Base-by-base conservation (phyloP, 2,113 vertebrate species). In the Ellobius talpinus region DNA sequence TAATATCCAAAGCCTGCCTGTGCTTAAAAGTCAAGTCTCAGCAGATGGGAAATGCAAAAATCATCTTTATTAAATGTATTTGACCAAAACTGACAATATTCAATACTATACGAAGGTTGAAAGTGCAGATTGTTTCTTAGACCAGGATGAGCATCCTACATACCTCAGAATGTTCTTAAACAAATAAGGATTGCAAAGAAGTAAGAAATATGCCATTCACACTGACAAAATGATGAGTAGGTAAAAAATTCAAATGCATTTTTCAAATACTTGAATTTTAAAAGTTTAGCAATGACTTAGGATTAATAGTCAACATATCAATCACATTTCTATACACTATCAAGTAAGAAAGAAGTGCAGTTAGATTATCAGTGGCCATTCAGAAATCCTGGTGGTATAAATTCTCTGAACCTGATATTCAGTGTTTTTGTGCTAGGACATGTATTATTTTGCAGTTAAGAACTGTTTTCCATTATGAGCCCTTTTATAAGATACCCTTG, bases 201-300 rank as follows among this genome's bases (percentile, higher is more conserved):
- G 33, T 23, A 94, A 79, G 23, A 86, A 92, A 88, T 76, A 90
- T n/a, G 4, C 13, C 33, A 16, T 92, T 77, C 52, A 81, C 10
- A 0, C 33, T 90, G 19, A 77, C 13, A 82, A 78, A 47, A 58
- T 89, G 31, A 85, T 65, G 24, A 47, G 73, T 63, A 82, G n/a
- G 45, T 74, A 23, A 79, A 81, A 88, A 96, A 24, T 16, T 70
- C 66, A 82, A 95, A 76, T 84, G 8, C 10, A 81, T 52, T 89
- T 89, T 94, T 82, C 11, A 87, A 92, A 1, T 58, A 29, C 26
- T 82, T 36, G 50, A 90, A 93, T 94, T 87, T 33, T 73, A 86
- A 70, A 39, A 93, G 24, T 11, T 94, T 29, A 50, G 73, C 13
- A 79, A 81, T 26, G 3, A 63, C 1, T 72, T 73, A 24, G n/a